These are phyloP conservation scores for Apomyelois bistriatella DNA, from an alignment of 2,888 invertebrate species.

Conservation along the genomic window DNA sequence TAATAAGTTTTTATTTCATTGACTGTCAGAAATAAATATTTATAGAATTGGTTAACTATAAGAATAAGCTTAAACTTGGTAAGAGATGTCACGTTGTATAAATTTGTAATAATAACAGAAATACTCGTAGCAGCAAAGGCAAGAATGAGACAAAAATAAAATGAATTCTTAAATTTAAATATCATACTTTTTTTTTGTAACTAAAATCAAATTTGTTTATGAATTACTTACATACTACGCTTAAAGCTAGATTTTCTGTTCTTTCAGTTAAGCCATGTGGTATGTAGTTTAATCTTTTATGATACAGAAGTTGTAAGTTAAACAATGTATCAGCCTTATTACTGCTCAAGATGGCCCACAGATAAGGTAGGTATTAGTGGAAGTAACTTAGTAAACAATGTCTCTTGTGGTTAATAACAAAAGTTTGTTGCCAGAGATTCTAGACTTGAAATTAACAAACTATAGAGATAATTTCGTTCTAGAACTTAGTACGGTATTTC, in stretches of 20 bases:
- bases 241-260: not conserved
- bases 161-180: too few species aligned
- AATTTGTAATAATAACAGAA: too few species aligned
- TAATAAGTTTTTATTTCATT: too few species aligned
- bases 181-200: too few species aligned
- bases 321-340: constrained; percentile 1
- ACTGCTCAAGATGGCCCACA: not conserved
- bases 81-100: too few species aligned
- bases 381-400: constrained; percentile 3
- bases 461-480: not conserved
- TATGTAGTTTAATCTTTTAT: not conserved
- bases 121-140: too few species aligned
- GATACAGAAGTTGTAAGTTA: not conserved
- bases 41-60: too few species aligned
- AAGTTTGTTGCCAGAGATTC: constrained; percentile 2
- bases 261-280: not conserved
- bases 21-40: too few species aligned
- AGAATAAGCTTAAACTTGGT: too few species aligned
- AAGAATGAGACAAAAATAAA: too few species aligned
- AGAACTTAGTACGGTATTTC: constrained; percentile 44
- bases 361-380: not conserved
- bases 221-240: too few species aligned
- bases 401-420: constrained; percentile 3
- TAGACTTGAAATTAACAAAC: not conserved
- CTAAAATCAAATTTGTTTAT: too few species aligned